Base-by-base conservation (phyloP, 1,140 invertebrate species). In the Drosophila ironensis region DNA sequence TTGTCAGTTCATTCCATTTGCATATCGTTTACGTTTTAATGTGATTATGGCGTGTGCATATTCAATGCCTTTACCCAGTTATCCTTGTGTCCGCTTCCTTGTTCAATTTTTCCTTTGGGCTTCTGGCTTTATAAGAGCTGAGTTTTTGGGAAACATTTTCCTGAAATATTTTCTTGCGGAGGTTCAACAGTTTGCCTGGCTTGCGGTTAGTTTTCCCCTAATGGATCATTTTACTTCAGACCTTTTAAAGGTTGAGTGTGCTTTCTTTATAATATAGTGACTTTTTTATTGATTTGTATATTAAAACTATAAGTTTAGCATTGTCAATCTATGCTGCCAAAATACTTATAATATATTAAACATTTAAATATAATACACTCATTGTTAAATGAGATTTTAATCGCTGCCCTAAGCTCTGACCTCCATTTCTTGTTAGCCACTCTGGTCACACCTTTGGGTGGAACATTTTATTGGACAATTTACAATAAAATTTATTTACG, bases 11-110 rank as follows among this genome's bases (percentile, higher is more conserved):
- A 72, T 86, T 63, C 80, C 80, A 86, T 86, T 86, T 86, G 81
- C 80, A 86, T 86, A 86, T 86, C 80, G 80, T 87, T 86, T 87
- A 86, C 80, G 75, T 48, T 86, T 86, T 87, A 86, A 86, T 86
- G 80, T 86, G 80, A 86, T 86, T 86, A 86, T 86, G 81, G 80
- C 80, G 71, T 86, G 80, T 86, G 80, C 80, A 86, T 86, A 80
- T 75, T 80, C 51, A 72, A 84, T 84, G 76, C 53, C 59, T 71
- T 73, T 61, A 27, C 30, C 42, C 30, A 8, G 40, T 60, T 63
- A 70, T 56, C 40, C 71, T 76, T 44, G 12, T 19, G 25, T 17
- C 33, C 3, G 28, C 22, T 35, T 40, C 42, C 33, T n/a, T 33
- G 41, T 11, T 17, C 2, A 24, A 20, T 38, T 71, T 54, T 47